Base-by-base conservation (phyloP, 92 coral and sea anemone genomes). In the Paragorgia papillata region DNA sequence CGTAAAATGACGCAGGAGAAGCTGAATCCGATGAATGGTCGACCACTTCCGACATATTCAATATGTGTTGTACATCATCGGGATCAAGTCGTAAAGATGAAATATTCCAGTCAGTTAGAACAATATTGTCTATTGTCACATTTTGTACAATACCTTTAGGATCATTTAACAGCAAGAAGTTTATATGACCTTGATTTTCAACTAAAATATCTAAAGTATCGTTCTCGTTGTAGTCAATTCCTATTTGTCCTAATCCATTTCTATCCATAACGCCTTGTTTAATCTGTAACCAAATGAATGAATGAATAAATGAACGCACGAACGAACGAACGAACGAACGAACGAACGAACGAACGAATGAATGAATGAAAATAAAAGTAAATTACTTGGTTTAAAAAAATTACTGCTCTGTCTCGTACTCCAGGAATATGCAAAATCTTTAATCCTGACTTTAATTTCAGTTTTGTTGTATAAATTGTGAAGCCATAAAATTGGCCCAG, bases 81-180 rank as follows among this genome's bases (percentile, higher is more conserved):
- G 68, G 53, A 21, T 66, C 55, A 2, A 90, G 82, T 49, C 85
- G 81, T 17, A 88, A 78, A 0, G 96, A 89, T 61, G 88, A 90
- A 79, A 88, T 90, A 76, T 91, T 82, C 97, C 97, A 93, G 77
- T 88, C 75, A 3, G 34, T 37, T 26, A 93, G 59, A 71, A 56
- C 65, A 0, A 57, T 75, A 9, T 82, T 85, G 67, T 86, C 75
- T 31, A 93, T 48, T n/a, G 96, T 93, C 41, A 93, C 90, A 79
- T 93, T 90, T 22, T 96, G 92, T 56, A 93, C 37, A 34, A 93
- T 87, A 53, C 97, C 97, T 55, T 93, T 93, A 17, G 97, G 96
- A 71, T 93, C 97, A 33, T 25, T 66, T 27, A 66, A 22, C 8
- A 82, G 81, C 88, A 88, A 74, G 46, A 73, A 69, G 48, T 88